These are phyloP conservation scores for Dryadula phaetusa DNA, from an alignment of 2,888 invertebrate genomes.

Conservation along the genomic window DNA sequence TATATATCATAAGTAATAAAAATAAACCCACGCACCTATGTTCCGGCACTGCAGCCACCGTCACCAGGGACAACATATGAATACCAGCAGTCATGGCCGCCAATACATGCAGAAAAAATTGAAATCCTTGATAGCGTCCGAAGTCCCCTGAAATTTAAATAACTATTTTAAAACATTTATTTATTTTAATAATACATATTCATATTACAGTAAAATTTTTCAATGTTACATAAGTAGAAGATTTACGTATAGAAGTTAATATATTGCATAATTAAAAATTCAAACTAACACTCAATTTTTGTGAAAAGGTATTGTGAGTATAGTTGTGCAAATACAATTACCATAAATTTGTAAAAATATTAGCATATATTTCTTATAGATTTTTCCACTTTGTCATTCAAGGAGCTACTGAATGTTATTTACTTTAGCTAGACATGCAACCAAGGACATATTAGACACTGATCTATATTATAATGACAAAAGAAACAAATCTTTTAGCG, in stretches of 20 bases:
- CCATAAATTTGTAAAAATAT: slow-evolving; percentile 2
- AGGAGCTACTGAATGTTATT: not conserved
- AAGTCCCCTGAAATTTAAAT: slow-evolving; percentile 88
- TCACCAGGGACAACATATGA: slow-evolving; percentile 92
- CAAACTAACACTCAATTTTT: not conserved
- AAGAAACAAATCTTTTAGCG: slow-evolving; percentile 1
- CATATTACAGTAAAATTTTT: too few species aligned
- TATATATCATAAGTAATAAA: not conserved
- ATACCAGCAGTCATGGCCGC: slow-evolving; percentile 91
- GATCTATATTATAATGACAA: slow-evolving; percentile 9
- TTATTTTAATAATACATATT: not conserved
- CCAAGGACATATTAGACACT: not conserved
- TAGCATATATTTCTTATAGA: not conserved
- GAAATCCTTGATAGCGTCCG: slow-evolving; percentile 91
- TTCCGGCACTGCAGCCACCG: slow-evolving; percentile 91
- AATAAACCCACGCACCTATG: slow-evolving; percentile 76
- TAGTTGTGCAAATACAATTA: not conserved
- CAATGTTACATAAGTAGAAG: too few species aligned
- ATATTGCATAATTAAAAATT: not conserved
- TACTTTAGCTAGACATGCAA: not conserved
- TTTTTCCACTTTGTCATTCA: not conserved
- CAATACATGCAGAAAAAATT: slow-evolving; percentile 90
- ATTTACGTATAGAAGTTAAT: not conserved
- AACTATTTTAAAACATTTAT: not conserved
- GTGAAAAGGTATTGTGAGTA: not conserved